Percentiles rank a stretch among this genome's conserved stretches.
Evolutionary conservation across 2,113 vertebrate species (phyloP).

Genomic region (Otus sunia): DNA sequence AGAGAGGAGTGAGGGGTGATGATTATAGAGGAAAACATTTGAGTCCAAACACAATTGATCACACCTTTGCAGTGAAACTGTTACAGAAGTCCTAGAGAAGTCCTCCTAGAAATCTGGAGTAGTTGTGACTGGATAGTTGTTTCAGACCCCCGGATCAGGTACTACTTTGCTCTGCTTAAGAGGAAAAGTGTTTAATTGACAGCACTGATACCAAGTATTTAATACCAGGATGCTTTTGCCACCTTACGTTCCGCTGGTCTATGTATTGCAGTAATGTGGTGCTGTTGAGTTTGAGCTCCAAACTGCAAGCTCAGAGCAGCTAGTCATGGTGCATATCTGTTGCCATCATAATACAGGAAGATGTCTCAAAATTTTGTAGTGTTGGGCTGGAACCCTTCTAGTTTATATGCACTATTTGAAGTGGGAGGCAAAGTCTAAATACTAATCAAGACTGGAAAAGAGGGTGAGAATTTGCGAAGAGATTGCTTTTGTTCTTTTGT

Average conservation of each 20-base stretch:
- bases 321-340: not conserved
- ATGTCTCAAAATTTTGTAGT: not conserved
- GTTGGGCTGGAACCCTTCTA: not conserved
- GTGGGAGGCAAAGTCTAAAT: not conserved
- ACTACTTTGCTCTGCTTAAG: not conserved
- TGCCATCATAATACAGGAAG: not conserved
- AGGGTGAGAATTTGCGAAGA: not conserved
- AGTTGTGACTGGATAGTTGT: not conserved
- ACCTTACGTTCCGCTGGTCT: not conserved
- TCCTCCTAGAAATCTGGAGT: not conserved
- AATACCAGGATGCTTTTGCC: not conserved
- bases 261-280: not conserved
- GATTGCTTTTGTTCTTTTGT: not conserved
- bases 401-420: not conserved
- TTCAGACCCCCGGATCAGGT: not conserved
- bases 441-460: not conserved
- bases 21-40: not conserved
- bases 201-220: not conserved
- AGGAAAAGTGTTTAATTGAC: rapidly evolving
- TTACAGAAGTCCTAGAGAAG: not conserved
- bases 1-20: not conserved
- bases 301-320: not conserved
- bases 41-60: not conserved
- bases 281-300: not conserved
- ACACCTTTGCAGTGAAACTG: not conserved